Percentiles rank a stretch among this genome's conserved stretches.
Evolutionary conservation across 2,888 invertebrate genomes (phyloP).

Genomic region (Tolmerus cingulatus): DNA sequence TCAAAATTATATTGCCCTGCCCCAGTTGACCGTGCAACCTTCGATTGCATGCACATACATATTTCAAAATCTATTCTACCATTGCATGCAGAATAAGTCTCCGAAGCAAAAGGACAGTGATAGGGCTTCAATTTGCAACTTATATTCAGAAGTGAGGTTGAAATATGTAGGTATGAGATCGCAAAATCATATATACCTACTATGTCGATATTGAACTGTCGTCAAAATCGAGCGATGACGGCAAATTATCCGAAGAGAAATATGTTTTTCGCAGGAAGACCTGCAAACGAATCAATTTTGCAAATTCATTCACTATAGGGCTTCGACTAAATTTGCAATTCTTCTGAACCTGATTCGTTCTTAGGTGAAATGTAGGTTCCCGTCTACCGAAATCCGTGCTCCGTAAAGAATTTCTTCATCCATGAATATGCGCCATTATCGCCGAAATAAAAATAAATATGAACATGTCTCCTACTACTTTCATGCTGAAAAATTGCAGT

Average conservation of each 20-base stretch:
- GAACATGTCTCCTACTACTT: not conserved
- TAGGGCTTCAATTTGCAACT: not conserved
- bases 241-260: not conserved
- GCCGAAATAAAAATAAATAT: not conserved
- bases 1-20: not conserved
- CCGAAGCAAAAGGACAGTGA: not conserved
- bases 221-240: not conserved
- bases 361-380: not conserved
- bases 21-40: not conserved
- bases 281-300: not conserved
- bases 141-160: not conserved
- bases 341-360: not conserved
- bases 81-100: not conserved
- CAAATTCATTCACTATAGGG: not conserved
- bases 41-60: not conserved
- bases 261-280: not conserved
- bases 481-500: slow-evolving; percentile 1
- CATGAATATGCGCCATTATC: not conserved
- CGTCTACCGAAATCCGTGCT: not conserved
- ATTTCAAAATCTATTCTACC: not conserved
- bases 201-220: not conserved
- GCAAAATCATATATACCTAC: not conserved
- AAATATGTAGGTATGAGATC: not conserved
- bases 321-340: not conserved
- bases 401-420: not conserved